Evolutionary conservation across 2,113 vertebrate genomes (phyloP).

Genomic region (Eleginops maclovinus): DNA sequence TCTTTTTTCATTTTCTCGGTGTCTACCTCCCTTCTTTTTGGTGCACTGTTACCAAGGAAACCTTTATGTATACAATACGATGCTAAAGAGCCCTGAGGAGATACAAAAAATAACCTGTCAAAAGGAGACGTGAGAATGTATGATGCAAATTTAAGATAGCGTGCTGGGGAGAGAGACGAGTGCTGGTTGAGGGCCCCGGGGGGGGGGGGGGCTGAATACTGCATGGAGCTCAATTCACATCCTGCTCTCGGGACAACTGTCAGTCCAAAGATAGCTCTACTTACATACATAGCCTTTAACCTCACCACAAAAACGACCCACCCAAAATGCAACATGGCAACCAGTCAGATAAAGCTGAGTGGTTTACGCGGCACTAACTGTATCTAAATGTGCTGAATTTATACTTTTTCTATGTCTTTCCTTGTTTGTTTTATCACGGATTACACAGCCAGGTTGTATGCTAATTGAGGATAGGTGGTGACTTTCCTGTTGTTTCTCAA

Average conservation of each 20-base stretch:
- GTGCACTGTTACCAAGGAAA: conserved; percentile 59
- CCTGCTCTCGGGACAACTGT: conserved; percentile 50
- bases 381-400: conserved; percentile 14
- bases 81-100: conserved; percentile 40
- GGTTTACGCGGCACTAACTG: conserved; percentile 1
- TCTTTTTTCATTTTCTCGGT: conserved; percentile 11
- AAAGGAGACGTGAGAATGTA: conserved; percentile 43
- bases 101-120: conserved; percentile 47
- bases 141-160: conserved; percentile 54
- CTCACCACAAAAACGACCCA: conserved; percentile 34
- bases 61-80: conserved; percentile 40
- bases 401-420: neutral
- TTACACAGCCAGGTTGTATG: conserved; percentile 15
- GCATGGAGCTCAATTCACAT: conserved; percentile 22
- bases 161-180: conserved; percentile 21
- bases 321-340: conserved; percentile 40
- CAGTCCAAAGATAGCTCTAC: conserved; percentile 56
- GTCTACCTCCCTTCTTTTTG: conserved; percentile 8
- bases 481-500: conserved; percentile 18
- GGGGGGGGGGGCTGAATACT: conserved; percentile 4
- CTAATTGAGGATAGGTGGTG: conserved; percentile 20
- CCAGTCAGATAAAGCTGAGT: conserved; percentile 12
- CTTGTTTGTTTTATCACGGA: conserved; percentile 17
- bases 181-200: neutral
- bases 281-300: conserved; percentile 45